Base-by-base conservation (phyloP, 2,888 invertebrate species). In the Heliconius ethilla region DNA sequence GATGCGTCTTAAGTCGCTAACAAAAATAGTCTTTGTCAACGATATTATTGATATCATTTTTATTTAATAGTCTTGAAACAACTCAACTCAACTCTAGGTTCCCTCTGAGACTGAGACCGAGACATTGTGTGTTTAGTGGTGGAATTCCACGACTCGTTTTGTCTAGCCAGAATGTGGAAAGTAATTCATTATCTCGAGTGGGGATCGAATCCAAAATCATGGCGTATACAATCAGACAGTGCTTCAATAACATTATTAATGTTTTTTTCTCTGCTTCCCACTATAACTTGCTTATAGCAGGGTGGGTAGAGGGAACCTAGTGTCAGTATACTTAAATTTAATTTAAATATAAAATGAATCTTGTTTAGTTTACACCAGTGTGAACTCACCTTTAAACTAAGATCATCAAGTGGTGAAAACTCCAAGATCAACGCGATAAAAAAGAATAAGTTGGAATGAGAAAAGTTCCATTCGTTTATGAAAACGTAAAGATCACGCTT, bases 391-490 rank as follows among this genome's bases (percentile, higher is more conserved):
- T 70, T 76, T 86, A 86, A 86, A 84, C 83, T 82, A 82, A 85
- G 87, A 88, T 89, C 87, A 88, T 88, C 86, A 85, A 85, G 87
- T 85, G 87, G 87, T 89, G 88, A 89, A 89, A 88, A 83, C 80
- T 82, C 55, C 84, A 83, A 88, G 83, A 82, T 83, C 85, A 83
- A 87, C 87, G 87, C 82, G 83, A 84, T 84, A 91, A 90, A 90
- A 89, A 89, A 87, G 88, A 87, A 89, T 89, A 91, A 92, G 90
- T 92, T 92, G 87, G 89, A 93, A 92, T 91, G 92, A 91, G 91
- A 92, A 92, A 93, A 93, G 90, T 92, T 93, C 89, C 87, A 88
- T 91, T 90, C 87, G 89, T 90, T 91, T 91, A 91, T 91, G 91
- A 91, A 86, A 92, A 92, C 90, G 90, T 89, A 91, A 90, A 91